Evolutionary conservation across 1,140 invertebrate species (phyloP).

Genomic region (Ips nitidus): DNA sequence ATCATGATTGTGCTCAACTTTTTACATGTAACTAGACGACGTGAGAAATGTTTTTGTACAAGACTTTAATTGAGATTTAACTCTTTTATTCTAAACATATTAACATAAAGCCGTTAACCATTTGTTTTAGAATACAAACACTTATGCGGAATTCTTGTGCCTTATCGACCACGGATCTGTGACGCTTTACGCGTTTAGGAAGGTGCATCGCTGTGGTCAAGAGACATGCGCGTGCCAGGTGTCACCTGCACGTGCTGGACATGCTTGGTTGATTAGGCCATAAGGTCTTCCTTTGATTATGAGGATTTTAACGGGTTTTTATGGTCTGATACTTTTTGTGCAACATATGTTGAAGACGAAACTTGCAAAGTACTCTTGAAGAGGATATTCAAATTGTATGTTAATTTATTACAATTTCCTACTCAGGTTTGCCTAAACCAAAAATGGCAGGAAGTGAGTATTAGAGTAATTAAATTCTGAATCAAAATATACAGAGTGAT

Average conservation of each 20-base stretch:
- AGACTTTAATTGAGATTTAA: not conserved
- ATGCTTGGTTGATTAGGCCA: not conserved
- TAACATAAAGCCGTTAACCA: conserved; percentile 2
- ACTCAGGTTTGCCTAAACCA: too few relatives aligned
- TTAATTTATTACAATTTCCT: too few relatives aligned
- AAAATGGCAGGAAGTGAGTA: too few relatives aligned
- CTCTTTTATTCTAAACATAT: not conserved
- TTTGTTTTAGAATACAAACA: not conserved
- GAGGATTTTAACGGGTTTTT: too few relatives aligned
- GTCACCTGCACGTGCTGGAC: conserved; percentile 5
- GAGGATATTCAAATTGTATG: too few relatives aligned
- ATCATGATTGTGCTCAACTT: not conserved
- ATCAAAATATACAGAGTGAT: too few relatives aligned
- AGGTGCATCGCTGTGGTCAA: not conserved
- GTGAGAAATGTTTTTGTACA: too few relatives aligned
- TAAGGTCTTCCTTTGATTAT: not conserved
- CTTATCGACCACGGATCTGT: not conserved
- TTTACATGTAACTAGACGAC: not conserved
- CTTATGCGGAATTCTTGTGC: not conserved
- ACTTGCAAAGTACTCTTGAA: too few relatives aligned
- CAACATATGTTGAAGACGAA: too few relatives aligned
- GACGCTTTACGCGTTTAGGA: too few relatives aligned
- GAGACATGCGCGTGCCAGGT: conserved; percentile 8
- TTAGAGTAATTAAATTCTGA: too few relatives aligned
- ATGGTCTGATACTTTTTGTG: too few relatives aligned